These are phyloP conservation scores for Cartodere bifasciata DNA, from an alignment of 2,888 invertebrate species.

Conservation along the genomic window DNA sequence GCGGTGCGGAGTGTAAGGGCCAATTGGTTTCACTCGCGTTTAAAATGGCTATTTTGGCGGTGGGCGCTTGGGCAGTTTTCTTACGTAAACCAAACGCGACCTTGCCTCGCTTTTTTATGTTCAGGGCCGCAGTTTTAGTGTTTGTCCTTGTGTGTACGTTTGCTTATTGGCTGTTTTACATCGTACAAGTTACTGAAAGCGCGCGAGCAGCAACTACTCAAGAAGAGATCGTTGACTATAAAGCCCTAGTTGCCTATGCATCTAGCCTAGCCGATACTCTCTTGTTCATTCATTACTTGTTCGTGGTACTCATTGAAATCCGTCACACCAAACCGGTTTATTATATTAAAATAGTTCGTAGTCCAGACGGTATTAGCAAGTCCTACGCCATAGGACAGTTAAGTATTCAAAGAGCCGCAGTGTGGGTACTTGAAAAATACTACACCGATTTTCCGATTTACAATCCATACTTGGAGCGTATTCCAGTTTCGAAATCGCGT, in stretches of 20 bases:
- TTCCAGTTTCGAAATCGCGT: conserved; percentile 73
- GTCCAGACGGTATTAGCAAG: conserved; percentile 87
- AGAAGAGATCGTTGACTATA: conserved; percentile 72
- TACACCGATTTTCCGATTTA: conserved; percentile 94
- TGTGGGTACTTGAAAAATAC: conserved; percentile 88
- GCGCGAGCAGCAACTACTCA: conserved; percentile 68
- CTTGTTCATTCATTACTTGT: conserved; percentile 87
- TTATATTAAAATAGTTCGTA: conserved; percentile 81
- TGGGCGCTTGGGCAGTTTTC: conserved; percentile 90
- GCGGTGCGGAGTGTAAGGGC: conserved; percentile 90
- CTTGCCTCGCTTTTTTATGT: conserved; percentile 83
- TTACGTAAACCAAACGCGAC: conserved; percentile 72
- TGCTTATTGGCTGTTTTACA: conserved; percentile 97
- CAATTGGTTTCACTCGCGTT: conserved; percentile 82
- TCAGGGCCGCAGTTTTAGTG: conserved; percentile 77
- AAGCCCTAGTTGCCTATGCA: conserved; percentile 82
- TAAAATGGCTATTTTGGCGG: conserved; percentile 75
- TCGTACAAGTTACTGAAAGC: conserved; percentile 77
- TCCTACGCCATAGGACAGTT: conserved; percentile 82
- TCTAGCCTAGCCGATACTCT: conserved; percentile 88
- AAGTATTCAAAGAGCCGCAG: conserved; percentile 90
- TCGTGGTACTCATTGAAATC: conserved; percentile 85
- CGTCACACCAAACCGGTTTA: conserved; percentile 84
- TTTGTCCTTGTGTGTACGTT: conserved; percentile 85
- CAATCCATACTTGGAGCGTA: conserved; percentile 88